Base-by-base conservation (phyloP, 2,888 invertebrate species). In the Bimastos eiseni region DNA sequence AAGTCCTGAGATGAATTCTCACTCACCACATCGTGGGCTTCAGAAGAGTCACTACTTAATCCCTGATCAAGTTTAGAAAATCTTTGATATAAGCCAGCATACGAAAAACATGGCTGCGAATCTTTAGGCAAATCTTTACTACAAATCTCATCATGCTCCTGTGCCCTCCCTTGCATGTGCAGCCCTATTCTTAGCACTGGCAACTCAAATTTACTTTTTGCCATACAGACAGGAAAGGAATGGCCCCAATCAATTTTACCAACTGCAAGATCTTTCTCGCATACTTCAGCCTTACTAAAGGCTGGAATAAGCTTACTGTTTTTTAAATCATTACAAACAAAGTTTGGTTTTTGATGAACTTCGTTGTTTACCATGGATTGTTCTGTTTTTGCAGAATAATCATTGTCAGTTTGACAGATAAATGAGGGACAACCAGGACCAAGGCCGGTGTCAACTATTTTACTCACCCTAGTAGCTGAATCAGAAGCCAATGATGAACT, bases 51-150 rank as follows among this genome's bases (percentile, higher is more conserved):
- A n/a, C 70, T 6, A n/a, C 70, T 70, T n/a, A 30, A 70, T 70
- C 70, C 70, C 70, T 70, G 70, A 70, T n/a, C 70, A n/a, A n/a
- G 70, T n/a, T n/a, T 70, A 70, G 70, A 70, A 70, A 70, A 70
- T 70, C n/a, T 70, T n/a, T 17, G 30, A 70, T n/a, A 70, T n/a
- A 70, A 70, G 30, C 70, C 70, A 30, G 70, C n/a, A n/a, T n/a
- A 70, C 30, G 70, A 70, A n/a, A 70, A n/a, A 70, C 70, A n/a
- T 1, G 70, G 70, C 70, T 70, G 70, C n/a, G 70, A 70, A 70
- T 70, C 70, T 55, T 55, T 55, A 30, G 6, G 24, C 24, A 55
- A 55, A 55, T 55, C 55, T 70, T 70, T 70, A 70, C 70, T 70
- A n/a, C 70, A 30, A 70, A 70, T 70, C 30, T 30, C 70, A 70